phyloP scores from a whole-genome alignment of 2,888 invertebrate genomes.

The Spisula subtruncata region DNA sequence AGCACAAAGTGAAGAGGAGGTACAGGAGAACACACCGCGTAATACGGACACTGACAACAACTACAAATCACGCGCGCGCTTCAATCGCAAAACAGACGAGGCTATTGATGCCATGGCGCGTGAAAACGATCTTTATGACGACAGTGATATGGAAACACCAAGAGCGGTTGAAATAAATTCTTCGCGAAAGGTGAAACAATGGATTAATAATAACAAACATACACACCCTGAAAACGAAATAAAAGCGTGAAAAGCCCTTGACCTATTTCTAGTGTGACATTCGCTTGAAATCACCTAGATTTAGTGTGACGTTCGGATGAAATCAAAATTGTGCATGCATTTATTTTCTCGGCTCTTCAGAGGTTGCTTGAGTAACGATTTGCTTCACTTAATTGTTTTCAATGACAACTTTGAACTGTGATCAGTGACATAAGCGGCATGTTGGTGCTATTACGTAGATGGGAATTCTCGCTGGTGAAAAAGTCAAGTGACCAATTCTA shows the following conservation, averaged over 20 bases:
- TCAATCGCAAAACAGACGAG: conserved; percentile 45
- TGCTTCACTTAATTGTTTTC: neutral
- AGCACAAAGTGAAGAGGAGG: conserved; percentile 32
- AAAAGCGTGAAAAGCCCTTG: conserved; percentile 23
- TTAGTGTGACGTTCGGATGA: neutral
- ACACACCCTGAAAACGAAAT: conserved; percentile 41
- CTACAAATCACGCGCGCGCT: conserved; percentile 2
- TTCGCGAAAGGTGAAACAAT: conserved; percentile 68
- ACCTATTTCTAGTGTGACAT: neutral
- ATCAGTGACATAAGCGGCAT: conserved; percentile 1
- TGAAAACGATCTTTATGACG: conserved; percentile 61
- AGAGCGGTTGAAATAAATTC: conserved; percentile 66
- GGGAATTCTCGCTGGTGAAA: neutral
- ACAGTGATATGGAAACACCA: conserved; percentile 45
- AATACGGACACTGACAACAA: conserved; percentile 24
- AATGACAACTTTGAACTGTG: neutral
- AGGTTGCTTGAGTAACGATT: neutral
- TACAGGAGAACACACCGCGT: conserved; percentile 50
- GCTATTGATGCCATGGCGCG: conserved; percentile 64
- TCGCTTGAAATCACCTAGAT: neutral
- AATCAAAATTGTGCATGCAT: conserved; percentile 3
- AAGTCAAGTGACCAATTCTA: neutral
- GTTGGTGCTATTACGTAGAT: neutral
- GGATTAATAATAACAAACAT: conserved; percentile 68
- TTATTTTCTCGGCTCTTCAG: neutral